A percentile compares a stretch with the other conserved stretches of the same genome.
These are phyloP conservation scores for Equus przewalskii DNA, from an alignment of 2,113 vertebrate species.

Conservation along the genomic window DNA sequence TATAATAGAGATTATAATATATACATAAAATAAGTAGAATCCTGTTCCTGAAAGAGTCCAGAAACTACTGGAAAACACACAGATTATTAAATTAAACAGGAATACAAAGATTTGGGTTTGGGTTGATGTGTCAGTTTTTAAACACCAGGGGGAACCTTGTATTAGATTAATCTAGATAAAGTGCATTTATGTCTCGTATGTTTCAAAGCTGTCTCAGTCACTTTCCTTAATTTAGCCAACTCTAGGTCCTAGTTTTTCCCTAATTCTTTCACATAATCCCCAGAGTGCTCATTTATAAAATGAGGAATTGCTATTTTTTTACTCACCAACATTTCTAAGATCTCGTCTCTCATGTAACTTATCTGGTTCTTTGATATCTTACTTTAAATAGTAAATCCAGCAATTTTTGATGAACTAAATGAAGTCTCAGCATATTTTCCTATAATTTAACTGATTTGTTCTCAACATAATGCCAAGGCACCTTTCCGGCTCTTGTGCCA, in stretches of 20 bases:
- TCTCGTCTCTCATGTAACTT: background rate
- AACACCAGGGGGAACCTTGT: constrained; percentile 61
- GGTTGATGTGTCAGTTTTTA: background rate
- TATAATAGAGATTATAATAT: too few species aligned
- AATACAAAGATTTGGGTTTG: background rate
- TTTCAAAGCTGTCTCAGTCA: background rate
- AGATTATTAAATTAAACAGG: background rate
- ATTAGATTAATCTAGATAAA: background rate
- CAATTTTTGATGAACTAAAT: constrained; percentile 38
- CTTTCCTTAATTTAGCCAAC: background rate
- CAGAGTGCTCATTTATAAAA: background rate
- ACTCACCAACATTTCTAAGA: background rate
- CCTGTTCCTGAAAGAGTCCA: background rate
- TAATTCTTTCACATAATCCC: background rate
- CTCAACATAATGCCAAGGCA: background rate
- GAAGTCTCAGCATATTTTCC: background rate
- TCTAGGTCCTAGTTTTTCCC: background rate
- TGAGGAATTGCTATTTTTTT: background rate
- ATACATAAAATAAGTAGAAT: background rate
- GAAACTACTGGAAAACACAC: background rate
- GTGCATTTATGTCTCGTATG: background rate
- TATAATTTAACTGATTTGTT: background rate
- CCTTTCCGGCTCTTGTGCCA: background rate
- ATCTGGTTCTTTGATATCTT: background rate
- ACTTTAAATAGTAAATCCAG: constrained; percentile 37